Conservation (phyloP, 2,888 invertebrate species). For the Drosophila lutescens region DNA sequence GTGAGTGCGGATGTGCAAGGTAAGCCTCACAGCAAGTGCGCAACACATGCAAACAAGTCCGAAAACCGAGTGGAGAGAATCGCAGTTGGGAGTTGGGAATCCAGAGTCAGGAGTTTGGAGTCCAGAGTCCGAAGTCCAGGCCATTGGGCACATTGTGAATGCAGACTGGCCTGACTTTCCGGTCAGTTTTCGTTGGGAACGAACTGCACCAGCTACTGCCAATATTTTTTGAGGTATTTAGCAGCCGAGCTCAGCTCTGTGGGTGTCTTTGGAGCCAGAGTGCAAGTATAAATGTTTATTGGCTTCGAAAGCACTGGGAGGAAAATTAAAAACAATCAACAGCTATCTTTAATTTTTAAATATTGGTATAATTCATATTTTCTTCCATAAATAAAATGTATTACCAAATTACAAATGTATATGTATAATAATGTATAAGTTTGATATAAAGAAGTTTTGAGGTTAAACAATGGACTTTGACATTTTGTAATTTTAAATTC, state of each 20-base stretch:
- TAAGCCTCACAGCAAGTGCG: conserved; percentile 60
- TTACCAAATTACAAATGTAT: no score
- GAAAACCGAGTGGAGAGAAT: conserved; percentile 23
- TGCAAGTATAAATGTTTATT: conserved; percentile 10
- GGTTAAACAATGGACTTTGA: no score
- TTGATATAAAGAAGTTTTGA: no score
- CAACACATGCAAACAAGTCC: conserved; percentile 71
- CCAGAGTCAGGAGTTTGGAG: background rate
- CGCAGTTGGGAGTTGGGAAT: background rate
- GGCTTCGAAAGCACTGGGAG: background rate
- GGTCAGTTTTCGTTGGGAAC: conserved; percentile 32
- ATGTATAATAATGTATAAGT: no score
- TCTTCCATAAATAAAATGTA: no score
- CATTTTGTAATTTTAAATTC: no score
- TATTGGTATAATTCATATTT: no score
- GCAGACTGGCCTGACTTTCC: conserved; percentile 28
- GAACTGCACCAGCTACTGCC: conserved; percentile 31
- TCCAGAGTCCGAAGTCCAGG: conserved; percentile 8
- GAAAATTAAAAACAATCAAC: background rate
- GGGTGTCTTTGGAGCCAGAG: conserved; percentile 37
- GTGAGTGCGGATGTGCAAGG: conserved; percentile 45
- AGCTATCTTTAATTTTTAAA: no score
- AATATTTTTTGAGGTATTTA: conserved; percentile 72
- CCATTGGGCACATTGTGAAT: conserved; percentile 67
- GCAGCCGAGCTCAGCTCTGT: conserved; percentile 49